Base-by-base conservation (phyloP, 2,113 vertebrate genomes). In the Clarias macrocephalus region DNA sequence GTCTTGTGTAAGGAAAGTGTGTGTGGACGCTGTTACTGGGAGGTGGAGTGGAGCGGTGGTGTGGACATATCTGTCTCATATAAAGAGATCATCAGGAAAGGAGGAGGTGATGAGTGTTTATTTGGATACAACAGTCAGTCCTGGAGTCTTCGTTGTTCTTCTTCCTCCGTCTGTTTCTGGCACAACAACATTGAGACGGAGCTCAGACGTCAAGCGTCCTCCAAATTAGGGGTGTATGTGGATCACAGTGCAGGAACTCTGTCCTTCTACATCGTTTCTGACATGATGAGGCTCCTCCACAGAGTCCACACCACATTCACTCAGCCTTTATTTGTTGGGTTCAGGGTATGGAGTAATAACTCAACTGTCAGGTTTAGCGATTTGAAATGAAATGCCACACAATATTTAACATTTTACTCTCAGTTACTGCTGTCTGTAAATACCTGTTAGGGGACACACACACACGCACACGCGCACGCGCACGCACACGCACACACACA, bases 191-290 rank as follows among this genome's bases (percentile, higher is more conserved):
- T 63, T 25, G 19, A 63, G 19, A 25, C 60, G 18, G 6, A 19
- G 19, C 60, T 63, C 57, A 16, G 21, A 63, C 2, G 60, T 63
- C 60, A 2, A 25, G 60, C 21, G 21, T 65, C 63, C 25, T 65
- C 63, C 63, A 65, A 25, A 65, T n/a, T 65, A 65, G 63, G 63
- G n/a, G 63, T 65, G 63, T n/a, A 65, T 65, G 63, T 65, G 63
- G 63, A 65, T 65, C 42, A 48, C 42, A 7, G 42, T 48, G 42
- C 42, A 48, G 42, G 42, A 7, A 48, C 42, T 48, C 42, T 48
- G 42, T 48, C 42, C 42, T 48, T 48, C 42, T 48, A 48, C 42
- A 48, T 48, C 42, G 42, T 7, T 5, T 48, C 42, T 48, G 42
- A 48, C 42, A 48, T 48, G 6, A 48, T 48, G 42, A 48, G 42